These are phyloP conservation scores for Brenthis daphne DNA, from an alignment of 2,888 invertebrate genomes.

Conservation along the genomic window DNA sequence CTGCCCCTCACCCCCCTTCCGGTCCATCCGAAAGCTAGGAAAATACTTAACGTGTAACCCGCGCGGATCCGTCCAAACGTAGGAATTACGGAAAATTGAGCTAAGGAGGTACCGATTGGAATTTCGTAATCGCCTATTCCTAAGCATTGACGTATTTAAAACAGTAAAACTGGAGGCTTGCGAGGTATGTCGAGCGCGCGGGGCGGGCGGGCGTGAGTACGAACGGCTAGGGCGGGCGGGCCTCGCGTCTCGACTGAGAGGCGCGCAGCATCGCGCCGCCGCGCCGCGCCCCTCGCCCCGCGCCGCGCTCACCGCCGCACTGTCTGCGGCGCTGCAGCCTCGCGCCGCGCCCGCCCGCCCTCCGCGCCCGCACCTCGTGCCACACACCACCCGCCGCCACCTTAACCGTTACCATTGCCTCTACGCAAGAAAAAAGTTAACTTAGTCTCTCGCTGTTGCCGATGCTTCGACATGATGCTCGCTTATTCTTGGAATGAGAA, in stretches of 20 bases:
- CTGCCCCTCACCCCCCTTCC: constrained; percentile 70
- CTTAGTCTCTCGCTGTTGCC: constrained; percentile 35
- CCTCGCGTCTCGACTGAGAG: constrained; percentile 85
- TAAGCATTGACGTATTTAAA: constrained; percentile 54
- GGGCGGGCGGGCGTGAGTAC: constrained; percentile 71
- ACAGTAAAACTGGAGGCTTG: constrained; percentile 51
- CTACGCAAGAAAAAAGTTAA: constrained; percentile 45
- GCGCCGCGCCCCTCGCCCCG: constrained; percentile 76
- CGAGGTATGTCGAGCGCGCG: constrained; percentile 62
- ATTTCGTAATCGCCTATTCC: constrained; percentile 44
- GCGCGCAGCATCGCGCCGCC: constrained; percentile 84
- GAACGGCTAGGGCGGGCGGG: constrained; percentile 82
- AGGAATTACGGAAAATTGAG: constrained; percentile 34
- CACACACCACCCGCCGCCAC: constrained; percentile 48
- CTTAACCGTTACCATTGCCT: constrained; percentile 42
- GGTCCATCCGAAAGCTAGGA: constrained; percentile 78
- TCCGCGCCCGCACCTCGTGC: constrained; percentile 41
- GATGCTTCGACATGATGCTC: constrained; percentile 26
- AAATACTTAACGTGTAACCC: constrained; percentile 74
- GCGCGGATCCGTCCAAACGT: constrained; percentile 57
- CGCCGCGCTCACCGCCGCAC: constrained; percentile 62
- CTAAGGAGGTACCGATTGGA: constrained; percentile 32
- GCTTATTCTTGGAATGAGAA: constrained; percentile 19
- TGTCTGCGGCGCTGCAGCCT: constrained; percentile 75
- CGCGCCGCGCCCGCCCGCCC: constrained; percentile 53